Evolutionary conservation across 2,113 vertebrate genomes (phyloP).

Genomic region (Emydocephalus ijimae): DNA sequence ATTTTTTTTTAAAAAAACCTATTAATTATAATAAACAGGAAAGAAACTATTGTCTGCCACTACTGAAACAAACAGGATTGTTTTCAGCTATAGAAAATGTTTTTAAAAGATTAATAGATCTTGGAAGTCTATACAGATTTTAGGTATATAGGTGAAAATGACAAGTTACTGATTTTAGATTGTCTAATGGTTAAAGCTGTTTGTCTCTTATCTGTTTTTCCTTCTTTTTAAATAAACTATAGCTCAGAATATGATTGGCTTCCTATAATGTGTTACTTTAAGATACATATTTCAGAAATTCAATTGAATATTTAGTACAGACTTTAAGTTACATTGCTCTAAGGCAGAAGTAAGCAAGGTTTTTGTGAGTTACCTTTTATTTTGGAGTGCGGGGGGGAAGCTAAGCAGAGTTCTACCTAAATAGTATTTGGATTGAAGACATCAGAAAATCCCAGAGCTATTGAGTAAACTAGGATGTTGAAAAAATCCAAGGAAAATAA

Average conservation of each 20-base stretch:
- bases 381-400: not conserved
- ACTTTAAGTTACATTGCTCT: not conserved
- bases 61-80: not conserved
- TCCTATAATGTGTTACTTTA: not conserved
- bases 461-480: not conserved
- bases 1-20: not conserved
- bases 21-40: not conserved
- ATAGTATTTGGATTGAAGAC: not conserved
- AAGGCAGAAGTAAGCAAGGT: not conserved
- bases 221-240: not conserved
- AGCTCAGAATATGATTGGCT: not conserved
- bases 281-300: not conserved
- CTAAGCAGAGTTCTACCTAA: not conserved
- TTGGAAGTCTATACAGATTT: not conserved
- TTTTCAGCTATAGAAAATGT: not conserved
- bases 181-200: not conserved
- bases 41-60: not conserved
- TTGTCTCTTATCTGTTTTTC: not conserved
- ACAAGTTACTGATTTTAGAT: not conserved
- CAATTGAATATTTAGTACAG: not conserved
- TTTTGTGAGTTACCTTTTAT: not conserved
- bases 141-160: not conserved
- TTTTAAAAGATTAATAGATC: not conserved
- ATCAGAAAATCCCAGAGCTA: not conserved
- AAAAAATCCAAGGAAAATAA: not conserved